Evolutionary conservation across 2,113 vertebrate genomes (phyloP), one percentile per base, ranked within the genome.

Genomic region (Hippocampus comes): DNA sequence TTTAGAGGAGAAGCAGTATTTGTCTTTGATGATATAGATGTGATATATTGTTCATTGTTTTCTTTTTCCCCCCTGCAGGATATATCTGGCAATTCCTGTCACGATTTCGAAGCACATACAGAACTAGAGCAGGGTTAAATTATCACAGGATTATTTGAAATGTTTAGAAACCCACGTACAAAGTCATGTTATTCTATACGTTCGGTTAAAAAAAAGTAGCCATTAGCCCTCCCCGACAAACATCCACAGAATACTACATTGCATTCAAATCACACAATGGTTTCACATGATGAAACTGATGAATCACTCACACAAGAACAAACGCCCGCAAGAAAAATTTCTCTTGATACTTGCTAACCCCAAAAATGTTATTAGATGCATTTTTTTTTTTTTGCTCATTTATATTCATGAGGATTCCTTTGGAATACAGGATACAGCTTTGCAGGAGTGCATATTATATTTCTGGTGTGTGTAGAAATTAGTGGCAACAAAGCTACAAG

Each of bases 401-500:
- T 27, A 8, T 23, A 56, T 23, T 9, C 20, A 34, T 41, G 30
- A 63, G 5, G 3, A 63, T 38, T 38, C 18, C 6, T 41, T 10
- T 64, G 38, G 23, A 5, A 59, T 27, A 27, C 12, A 9, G 59
- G 25, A 15, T 38, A 72, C 66, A 48, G 59, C 18, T 53, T 21
- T 56, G 25, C 41, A 34, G 53, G 27, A 61, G 74, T 63, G 64
- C 25, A 74, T 30, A 2, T 56, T 60, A 17, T 63, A 17, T 77
- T 67, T 48, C 21, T 43, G n/a, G 4, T 64, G 55, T 53, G 70
- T 46, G 56, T 41, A 65, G 63, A 65, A 55, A 30, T 20, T 43
- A 25, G 41, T 27, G 56, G 67, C 23, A 57, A 43, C 14, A 5
- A 46, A 34, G 25, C 21, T 75, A 42, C 69, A 30, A 71, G 64